These are phyloP conservation scores for Arizona elegans DNA, from an alignment of 2,113 vertebrate genomes.

Conservation along the genomic window DNA sequence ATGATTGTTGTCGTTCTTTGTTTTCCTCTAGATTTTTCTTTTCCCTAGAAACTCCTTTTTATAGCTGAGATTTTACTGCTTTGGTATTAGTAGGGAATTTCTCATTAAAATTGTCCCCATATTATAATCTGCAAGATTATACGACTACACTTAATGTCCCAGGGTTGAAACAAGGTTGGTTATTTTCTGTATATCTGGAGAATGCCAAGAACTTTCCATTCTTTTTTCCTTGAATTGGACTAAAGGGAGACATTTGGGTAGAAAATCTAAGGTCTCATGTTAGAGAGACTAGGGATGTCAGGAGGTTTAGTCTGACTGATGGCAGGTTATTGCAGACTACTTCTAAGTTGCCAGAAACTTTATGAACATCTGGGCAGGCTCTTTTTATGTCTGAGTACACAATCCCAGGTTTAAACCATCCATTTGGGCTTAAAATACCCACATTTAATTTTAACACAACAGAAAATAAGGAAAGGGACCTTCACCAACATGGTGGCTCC, in stretches of 20 bases:
- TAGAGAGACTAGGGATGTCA: background rate
- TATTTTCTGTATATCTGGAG: background rate
- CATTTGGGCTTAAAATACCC: too few species aligned
- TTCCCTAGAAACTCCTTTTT: background rate
- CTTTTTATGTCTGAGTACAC: too few species aligned
- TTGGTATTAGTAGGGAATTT: background rate
- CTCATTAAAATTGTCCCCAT: background rate
- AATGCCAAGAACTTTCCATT: background rate
- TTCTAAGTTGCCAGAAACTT: too few species aligned
- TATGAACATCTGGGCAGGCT: too few species aligned
- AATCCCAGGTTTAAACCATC: too few species aligned
- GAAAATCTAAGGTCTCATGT: background rate
- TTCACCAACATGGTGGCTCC: too few species aligned
- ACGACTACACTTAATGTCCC: background rate
- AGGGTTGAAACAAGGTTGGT: background rate
- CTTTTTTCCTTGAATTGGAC: background rate
- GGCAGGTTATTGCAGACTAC: background rate
- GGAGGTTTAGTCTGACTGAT: background rate
- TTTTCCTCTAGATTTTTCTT: background rate
- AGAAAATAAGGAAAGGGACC: too few species aligned
- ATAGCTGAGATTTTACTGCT: background rate
- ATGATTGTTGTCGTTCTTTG: background rate
- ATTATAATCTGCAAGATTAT: background rate
- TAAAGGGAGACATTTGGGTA: background rate
- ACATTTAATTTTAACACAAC: too few species aligned